Evolutionary conservation across 2,797 vertebrate species (phyloP).

Genomic region (Liparis tanakae): DNA sequence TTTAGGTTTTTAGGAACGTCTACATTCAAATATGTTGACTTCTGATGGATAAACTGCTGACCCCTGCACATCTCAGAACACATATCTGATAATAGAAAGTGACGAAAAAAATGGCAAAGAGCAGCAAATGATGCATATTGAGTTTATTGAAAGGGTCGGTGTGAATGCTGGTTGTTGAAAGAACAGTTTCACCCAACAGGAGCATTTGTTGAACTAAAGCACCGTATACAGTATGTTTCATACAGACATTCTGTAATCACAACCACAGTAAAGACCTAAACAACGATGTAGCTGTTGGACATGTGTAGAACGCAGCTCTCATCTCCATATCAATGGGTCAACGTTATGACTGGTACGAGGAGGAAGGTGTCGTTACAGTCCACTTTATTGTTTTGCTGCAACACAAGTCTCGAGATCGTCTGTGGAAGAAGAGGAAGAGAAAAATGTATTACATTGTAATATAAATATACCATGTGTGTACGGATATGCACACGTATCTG

Average conservation of each 20-base stretch:
- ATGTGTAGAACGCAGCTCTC: neutral
- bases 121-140: neutral
- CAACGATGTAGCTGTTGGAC: neutral
- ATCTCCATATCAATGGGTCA: conserved; percentile 17
- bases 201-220: neutral
- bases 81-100: no score
- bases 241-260: neutral
- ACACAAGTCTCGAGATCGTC: conserved; percentile 53
- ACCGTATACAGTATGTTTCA: neutral
- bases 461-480: neutral
- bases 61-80: no score
- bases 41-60: no score
- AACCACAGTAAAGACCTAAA: neutral
- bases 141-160: neutral
- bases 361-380: conserved; percentile 38
- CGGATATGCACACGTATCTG: neutral
- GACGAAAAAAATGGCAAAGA: no score
- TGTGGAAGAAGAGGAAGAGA: conserved; percentile 46
- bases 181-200: neutral
- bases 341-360: conserved; percentile 41
- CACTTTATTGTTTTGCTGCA: conserved; percentile 14
- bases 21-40: no score
- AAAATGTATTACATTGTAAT: neutral
- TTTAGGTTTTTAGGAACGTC: no score
- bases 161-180: neutral